Evolutionary conservation across 2,888 invertebrate genomes (phyloP).

Genomic region (Neoitamus cyanurus): DNA sequence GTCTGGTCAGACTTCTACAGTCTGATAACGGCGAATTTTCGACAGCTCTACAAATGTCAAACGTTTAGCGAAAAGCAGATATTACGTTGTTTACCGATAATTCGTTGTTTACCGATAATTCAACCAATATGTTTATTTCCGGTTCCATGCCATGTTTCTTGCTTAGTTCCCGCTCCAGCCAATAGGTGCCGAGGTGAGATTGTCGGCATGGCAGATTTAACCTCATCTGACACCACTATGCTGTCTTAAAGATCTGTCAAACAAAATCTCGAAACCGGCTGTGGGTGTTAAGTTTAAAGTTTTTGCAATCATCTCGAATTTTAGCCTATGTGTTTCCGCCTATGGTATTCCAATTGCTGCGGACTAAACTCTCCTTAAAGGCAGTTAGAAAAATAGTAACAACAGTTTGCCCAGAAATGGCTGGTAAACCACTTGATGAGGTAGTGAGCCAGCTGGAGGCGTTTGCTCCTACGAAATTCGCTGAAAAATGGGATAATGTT

Average conservation of each 20-base stretch:
- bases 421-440: conserved; percentile 39
- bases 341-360: neutral
- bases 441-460: conserved; percentile 73
- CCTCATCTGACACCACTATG: no score
- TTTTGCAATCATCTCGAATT: neutral
- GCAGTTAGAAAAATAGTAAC: neutral
- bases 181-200: neutral
- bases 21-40: no score
- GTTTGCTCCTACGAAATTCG: conserved; percentile 77
- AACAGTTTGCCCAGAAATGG: neutral
- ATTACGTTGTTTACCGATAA: no score
- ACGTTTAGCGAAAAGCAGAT: no score
- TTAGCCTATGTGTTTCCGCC: neutral
- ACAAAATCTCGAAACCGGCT: neutral
- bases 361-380: neutral
- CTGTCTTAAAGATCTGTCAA: neutral
- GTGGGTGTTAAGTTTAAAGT: neutral
- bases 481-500: conserved; percentile 95
- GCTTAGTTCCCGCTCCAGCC: neutral
- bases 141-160: no score
- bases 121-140: no score
- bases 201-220: neutral
- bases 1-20: no score
- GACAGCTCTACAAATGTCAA: no score
- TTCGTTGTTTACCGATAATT: no score